Evolutionary conservation across 1,140 invertebrate species (phyloP), one percentile per base, ranked within the genome.

Genomic region (Dinoponera quadriceps): DNA sequence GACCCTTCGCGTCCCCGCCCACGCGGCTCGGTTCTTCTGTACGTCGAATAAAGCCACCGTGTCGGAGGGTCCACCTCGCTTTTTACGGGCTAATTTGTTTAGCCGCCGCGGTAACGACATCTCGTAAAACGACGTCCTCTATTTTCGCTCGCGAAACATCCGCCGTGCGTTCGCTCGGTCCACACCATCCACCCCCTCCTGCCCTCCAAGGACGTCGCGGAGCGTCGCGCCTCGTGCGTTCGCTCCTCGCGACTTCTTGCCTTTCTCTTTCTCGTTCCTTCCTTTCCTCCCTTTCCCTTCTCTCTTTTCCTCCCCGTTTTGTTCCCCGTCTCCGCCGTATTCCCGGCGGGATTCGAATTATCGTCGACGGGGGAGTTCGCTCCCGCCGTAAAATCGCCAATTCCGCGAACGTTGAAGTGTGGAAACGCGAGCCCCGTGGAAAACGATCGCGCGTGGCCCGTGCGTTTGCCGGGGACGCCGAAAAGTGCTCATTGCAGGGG

Each of bases 51-150:
- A 82, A 72, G 69, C 33, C 29, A 27, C 29, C 51, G 22, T 51
- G 63, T 54, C 51, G 62, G 44, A 59, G 38, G 75, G 66, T 51
- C 44, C 38, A 48, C 57, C 48, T 85, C 62, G 63, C 74, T 90
- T 91, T 92, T 89, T 87, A 88, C 83, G 54, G 65, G 84, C 88
- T 92, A 92, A 92, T 92, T 91, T 91, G 86, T 90, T 92, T 91
- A 90, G 90, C 75, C 74, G 82, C 86, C 78, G 85, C 74, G 82
- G 80, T 90, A 92, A 92, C 87, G 90, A 91, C 84, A 87, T 89
- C 88, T 87, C 89, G 84, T 91, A 90, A 92, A 92, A 88, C 84
- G 68, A 83, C 84, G 20, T 83, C 51, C 80, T 88, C 69, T 84
- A 73, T 90, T 86, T 84, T 85, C 48, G 84, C 83, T 65, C 85